Evolutionary conservation across 2,113 vertebrate genomes (phyloP).

Genomic region (Arvicanthis niloticus): DNA sequence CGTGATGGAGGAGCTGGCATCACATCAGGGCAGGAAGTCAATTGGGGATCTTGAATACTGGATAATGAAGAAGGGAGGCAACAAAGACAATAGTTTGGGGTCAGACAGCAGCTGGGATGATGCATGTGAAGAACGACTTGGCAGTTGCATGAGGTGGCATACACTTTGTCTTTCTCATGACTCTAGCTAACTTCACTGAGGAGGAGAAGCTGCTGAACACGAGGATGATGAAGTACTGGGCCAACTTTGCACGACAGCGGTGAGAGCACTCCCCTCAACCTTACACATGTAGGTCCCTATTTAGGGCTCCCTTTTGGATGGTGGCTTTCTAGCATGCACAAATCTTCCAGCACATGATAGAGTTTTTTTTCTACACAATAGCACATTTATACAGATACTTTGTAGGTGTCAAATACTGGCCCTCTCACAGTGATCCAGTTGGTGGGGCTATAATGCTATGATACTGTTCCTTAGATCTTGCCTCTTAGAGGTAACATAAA

Average conservation of each 20-base stretch:
- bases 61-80: not conserved
- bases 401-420: not conserved
- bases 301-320: not conserved
- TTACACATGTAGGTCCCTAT: no score
- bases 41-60: not conserved
- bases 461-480: not conserved
- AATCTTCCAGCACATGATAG: not conserved
- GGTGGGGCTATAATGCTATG: not conserved
- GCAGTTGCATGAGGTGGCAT: not conserved
- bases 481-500: not conserved
- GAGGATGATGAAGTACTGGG: not conserved
- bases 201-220: not conserved
- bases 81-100: not conserved
- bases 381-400: not conserved
- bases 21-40: not conserved
- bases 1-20: no score
- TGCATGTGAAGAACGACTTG: not conserved
- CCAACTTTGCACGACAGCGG: constrained; percentile 80
- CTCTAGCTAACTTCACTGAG: not conserved
- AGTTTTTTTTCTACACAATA: not conserved
- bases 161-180: constrained; percentile 28
- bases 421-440: not conserved
- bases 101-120: no score
- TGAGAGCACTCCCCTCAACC: constrained; percentile 80
- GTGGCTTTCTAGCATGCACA: not conserved